Base-by-base conservation (phyloP, 2,888 invertebrate genomes). In the Halocaridina rubra region DNA sequence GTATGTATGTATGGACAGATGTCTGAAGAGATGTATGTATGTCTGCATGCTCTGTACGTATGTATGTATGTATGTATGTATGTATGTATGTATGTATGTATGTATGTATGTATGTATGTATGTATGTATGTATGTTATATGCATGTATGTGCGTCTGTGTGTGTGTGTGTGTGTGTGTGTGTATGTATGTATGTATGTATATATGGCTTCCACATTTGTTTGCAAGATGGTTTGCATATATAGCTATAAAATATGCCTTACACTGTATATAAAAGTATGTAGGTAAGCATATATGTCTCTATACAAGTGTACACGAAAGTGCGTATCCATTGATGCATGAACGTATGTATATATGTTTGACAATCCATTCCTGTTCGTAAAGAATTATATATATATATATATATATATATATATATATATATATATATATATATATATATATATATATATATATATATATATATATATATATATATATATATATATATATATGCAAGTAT, bases 41-140 rank as follows among this genome's bases (percentile, higher is more conserved):
- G 32, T 22, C 16, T 64, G 30, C 10, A n/a, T n/a, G 3, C 8
- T 1, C 2, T 19, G 13, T 24, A 4, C 22, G 19, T 13, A 10
- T 16, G 30, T 76, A 29, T 13, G 22, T 2, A 2, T 27, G 30
- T 72, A n/a, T 32, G 33, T 69, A 5, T 27, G 16, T 39, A 24
- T 81, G 22, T 59, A 75, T 74, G 29, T 81, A 39, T 81, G 22
- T 67, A 39, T 64, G 32, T 80, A 33, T 72, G 32, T 74, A 61
- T 80, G 32, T 72, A 59, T 80, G 59, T 80, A 57, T 74, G 74
- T 80, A 61, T 80, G 59, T 72, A 57, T 74, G 33, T 74, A 72
- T 80, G 59, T 72, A 32, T 72, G n/a, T n/a, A n/a, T n/a, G n/a
- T n/a, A n/a, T n/a, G n/a, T n/a, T n/a, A n/a, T n/a, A n/a, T n/a